phyloP scores from a whole-genome alignment of 2,797 vertebrate species.

The Pseudopleuronectes americanus region DNA sequence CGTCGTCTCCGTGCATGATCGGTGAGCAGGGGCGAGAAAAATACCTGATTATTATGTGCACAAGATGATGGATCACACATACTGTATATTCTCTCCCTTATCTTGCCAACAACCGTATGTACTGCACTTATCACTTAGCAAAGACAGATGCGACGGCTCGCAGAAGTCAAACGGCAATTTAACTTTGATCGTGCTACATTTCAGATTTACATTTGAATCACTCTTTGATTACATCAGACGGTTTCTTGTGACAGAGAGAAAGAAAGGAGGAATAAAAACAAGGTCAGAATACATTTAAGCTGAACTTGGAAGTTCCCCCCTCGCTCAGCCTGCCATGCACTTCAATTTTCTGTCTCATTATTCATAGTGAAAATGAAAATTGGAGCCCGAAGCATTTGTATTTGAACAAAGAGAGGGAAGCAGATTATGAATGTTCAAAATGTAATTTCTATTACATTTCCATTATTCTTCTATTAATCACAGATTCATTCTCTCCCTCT shows the following conservation, averaged over 20 bases:
- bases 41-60: constrained; percentile 68
- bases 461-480: constrained; percentile 88
- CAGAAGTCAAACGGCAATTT: constrained; percentile 73
- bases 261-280: constrained; percentile 49
- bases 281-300: constrained; percentile 77
- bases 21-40: constrained; percentile 40
- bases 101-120: constrained; percentile 64
- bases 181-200: constrained; percentile 72
- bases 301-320: constrained; percentile 74
- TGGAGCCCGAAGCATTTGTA: constrained; percentile 83
- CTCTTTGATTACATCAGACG: constrained; percentile 73
- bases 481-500: constrained; percentile 80
- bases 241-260: constrained; percentile 24
- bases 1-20: constrained; percentile 39
- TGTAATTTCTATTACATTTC: constrained; percentile 87
- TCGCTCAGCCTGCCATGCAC: constrained; percentile 61
- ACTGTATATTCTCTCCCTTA: constrained; percentile 48
- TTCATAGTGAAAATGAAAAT: constrained; percentile 83
- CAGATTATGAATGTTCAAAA: constrained; percentile 86
- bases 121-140: constrained; percentile 60
- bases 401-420: constrained; percentile 84
- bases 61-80: constrained; percentile 66
- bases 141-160: constrained; percentile 62
- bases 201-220: constrained; percentile 80
- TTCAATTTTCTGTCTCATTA: constrained; percentile 83